A percentile compares a stretch with the other conserved stretches of the same genome.
Conservation (phyloP, 2,797 vertebrate genomes). For the Jordanella pulchra region DNA sequence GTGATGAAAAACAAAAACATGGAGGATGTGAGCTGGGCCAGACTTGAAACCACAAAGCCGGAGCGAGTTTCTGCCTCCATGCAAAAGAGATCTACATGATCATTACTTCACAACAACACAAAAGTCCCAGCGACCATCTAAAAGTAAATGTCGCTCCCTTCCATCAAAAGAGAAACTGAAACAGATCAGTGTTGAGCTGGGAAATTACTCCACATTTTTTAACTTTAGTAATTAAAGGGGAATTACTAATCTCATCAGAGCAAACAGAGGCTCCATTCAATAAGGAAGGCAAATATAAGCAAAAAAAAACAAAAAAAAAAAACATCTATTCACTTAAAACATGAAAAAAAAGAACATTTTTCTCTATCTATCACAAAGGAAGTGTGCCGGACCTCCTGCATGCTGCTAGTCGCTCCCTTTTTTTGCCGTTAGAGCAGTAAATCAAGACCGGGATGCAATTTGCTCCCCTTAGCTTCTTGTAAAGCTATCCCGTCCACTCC, state of each 20-base stretch:
- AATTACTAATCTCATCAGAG: constrained; percentile 46
- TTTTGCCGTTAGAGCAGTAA: constrained; percentile 76
- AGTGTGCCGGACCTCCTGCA: constrained; percentile 49
- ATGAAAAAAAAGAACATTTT: constrained; percentile 38
- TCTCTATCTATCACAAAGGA: constrained; percentile 71
- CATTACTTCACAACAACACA: constrained; percentile 54
- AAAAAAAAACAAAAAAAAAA: neutral
- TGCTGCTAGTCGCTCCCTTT: constrained; percentile 40
- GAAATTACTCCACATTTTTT: constrained; percentile 64
- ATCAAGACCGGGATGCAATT: constrained; percentile 81
- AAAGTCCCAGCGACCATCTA: constrained; percentile 46
- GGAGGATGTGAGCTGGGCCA: neutral
- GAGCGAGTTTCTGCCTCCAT: constrained; percentile 17
- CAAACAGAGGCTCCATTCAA: constrained; percentile 30
- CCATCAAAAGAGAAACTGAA: constrained; percentile 46
- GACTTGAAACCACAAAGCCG: constrained; percentile 12
- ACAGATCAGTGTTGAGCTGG: constrained; percentile 32
- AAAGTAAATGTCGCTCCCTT: constrained; percentile 60
- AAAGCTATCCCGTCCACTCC: constrained; percentile 84
- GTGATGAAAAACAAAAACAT: constrained; percentile 54
- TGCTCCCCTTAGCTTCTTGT: constrained; percentile 85
- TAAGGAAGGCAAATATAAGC: constrained; percentile 44
- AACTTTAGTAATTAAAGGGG: constrained; percentile 51
- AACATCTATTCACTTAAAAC: constrained; percentile 31
- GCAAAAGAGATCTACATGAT: constrained; percentile 21